phyloP scores from a whole-genome alignment of 2,888 invertebrate genomes.

The Oscheius myriophilus region DNA sequence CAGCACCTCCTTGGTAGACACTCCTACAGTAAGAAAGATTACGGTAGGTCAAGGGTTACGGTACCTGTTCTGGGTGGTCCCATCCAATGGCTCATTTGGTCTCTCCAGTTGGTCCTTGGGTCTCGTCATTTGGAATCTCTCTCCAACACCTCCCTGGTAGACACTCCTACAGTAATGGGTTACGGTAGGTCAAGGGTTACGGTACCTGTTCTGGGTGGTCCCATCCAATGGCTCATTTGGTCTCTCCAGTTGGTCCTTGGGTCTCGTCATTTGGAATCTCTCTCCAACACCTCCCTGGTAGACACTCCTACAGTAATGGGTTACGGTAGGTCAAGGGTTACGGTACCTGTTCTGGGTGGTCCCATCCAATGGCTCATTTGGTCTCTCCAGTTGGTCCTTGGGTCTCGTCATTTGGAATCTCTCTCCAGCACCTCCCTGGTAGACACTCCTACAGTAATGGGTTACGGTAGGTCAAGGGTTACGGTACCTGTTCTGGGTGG shows the following conservation, averaged over 20 bases:
- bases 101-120: neutral
- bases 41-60: neutral
- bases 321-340: neutral
- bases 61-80: neutral
- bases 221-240: neutral
- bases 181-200: neutral
- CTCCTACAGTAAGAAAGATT: neutral
- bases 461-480: neutral
- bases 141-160: neutral
- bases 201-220: neutral
- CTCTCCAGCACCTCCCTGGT: conserved; percentile 1
- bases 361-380: neutral
- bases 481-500: conserved; percentile 1
- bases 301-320: neutral
- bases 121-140: neutral
- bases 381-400: neutral
- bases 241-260: neutral
- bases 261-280: neutral
- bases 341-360: conserved; percentile 1
- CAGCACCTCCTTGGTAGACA: neutral
- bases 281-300: conserved; percentile 1
- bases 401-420: neutral
- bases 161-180: neutral
- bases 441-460: neutral
- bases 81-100: neutral